Evolutionary conservation across 2,888 invertebrate genomes (phyloP), one percentile per base, ranked within the genome.

Genomic region (Exocentrus adspersus): DNA sequence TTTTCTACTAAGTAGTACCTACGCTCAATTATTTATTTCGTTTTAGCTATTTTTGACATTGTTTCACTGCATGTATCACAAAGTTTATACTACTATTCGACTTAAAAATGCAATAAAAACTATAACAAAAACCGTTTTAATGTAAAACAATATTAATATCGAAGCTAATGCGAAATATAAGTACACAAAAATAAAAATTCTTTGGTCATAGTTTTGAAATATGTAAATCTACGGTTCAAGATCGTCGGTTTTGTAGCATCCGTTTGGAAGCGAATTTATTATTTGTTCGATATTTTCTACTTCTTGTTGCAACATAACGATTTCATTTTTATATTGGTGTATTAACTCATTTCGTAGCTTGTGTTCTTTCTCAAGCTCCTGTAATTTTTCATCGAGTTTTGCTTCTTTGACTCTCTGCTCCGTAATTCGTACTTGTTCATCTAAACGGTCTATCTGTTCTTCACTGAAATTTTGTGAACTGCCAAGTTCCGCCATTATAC

Each of bases 281-380:
- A 97, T 96, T 54, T 90, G 88, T 75, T 91, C 90, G 53, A 97
- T 89, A 78, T 95, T 95, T 5, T 88, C 87, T 2, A 97, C 95
- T 81, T 97, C 95, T 1, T 83, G 83, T 68, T 87, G 84, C 9
- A 96, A 85, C 62, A 87, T 84, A 45, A 84, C 85, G 48, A 94
- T 87, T 77, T 95, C 93, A 10, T 90, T 90, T 77, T 91, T 90
- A 75, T 95, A 94, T 73, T 90, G 89, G 64, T 92, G 91, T 74
- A 94, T 90, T 86, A 92, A 88, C 72, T 91, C 90, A 70, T 79
- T 79, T 64, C 82, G 82, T n/a, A 75, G 70, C 64, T 79, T 80
- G 32, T 81, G 80, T 61, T 92, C 90, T 62, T 89, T 89, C 16
- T 90, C 89, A 64, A 95, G 84, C 9, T 87, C 86, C 63, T 90